Evolutionary conservation across 2,797 vertebrate species (phyloP).

Genomic region (Gadopsis marmoratus): DNA sequence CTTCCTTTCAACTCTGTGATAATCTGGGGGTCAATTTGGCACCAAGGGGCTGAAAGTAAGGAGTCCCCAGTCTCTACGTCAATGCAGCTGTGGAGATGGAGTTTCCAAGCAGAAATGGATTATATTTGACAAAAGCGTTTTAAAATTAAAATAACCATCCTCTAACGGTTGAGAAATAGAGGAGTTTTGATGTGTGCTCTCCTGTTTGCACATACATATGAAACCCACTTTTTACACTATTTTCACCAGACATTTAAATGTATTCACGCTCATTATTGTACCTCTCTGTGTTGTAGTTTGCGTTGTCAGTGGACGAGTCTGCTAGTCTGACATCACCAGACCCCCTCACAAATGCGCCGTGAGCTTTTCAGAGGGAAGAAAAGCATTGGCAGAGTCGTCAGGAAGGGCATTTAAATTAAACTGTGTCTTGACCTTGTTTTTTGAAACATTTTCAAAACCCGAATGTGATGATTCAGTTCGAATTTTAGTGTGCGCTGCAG

Average conservation of each 20-base stretch:
- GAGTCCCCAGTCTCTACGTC: constrained; percentile 17
- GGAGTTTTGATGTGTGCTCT: not conserved
- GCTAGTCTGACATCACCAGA: not conserved
- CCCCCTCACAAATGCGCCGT: too few species aligned
- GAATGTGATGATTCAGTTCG: not conserved
- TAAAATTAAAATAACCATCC: not conserved
- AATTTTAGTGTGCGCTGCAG: constrained; percentile 4
- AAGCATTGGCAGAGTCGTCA: too few species aligned
- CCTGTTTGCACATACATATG: not conserved
- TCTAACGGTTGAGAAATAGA: not conserved
- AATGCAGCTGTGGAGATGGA: constrained; percentile 30
- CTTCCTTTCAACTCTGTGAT: constrained; percentile 38
- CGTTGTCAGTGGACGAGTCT: not conserved
- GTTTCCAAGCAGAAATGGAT: not conserved
- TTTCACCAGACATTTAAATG: not conserved
- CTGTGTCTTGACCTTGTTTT: too few species aligned
- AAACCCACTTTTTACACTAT: not conserved
- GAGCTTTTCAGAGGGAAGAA: too few species aligned
- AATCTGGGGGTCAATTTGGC: constrained; percentile 33
- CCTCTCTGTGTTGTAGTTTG: not conserved
- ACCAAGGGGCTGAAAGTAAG: constrained; percentile 18
- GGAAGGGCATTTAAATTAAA: too few species aligned
- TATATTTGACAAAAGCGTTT: not conserved
- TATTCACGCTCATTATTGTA: not conserved
- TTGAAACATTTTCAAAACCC: too few species aligned